Evolutionary conservation across 2,888 invertebrate species (phyloP).

Genomic region (Euplexia lucipara): DNA sequence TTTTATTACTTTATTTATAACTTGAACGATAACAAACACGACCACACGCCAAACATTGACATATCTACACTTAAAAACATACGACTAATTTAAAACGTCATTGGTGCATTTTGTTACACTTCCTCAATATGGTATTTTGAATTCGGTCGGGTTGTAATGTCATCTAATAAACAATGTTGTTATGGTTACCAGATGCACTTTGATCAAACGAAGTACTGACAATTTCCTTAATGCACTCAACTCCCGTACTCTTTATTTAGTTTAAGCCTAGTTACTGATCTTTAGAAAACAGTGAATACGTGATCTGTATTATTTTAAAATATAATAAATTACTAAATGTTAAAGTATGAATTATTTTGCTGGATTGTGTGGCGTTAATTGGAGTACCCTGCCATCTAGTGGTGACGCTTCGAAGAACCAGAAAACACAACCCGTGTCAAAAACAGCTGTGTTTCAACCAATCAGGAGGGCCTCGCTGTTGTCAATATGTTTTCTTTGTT

Average conservation of each 20-base stretch:
- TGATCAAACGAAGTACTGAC: slow-evolving; percentile 58
- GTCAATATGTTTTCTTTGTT: slow-evolving; percentile 82
- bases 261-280: background rate
- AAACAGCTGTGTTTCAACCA: slow-evolving; percentile 88
- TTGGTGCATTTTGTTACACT: background rate
- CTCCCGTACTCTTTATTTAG: slow-evolving; percentile 15
- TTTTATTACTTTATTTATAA: slow-evolving; percentile 60
- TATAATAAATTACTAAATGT: background rate
- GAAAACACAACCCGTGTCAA: slow-evolving; percentile 74
- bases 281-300: accelerated
- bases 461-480: slow-evolving; percentile 73
- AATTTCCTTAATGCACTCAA: slow-evolving; percentile 39
- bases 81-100: background rate
- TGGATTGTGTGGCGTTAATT: slow-evolving; percentile 73
- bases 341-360: background rate
- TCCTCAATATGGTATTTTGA: slow-evolving; percentile 19
- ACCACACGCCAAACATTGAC: background rate
- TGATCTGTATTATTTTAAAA: background rate
- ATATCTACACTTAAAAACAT: no score
- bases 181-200: slow-evolving; percentile 71
- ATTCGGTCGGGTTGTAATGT: slow-evolving; percentile 62
- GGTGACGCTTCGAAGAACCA: slow-evolving; percentile 34
- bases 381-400: slow-evolving; percentile 79
- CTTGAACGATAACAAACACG: slow-evolving; percentile 28
- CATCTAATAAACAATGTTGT: slow-evolving; percentile 72